Percentiles rank a stretch among this genome's conserved stretches.
phyloP scores from a whole-genome alignment of 1,140 invertebrate species.

The Capitella teleta region DNA sequence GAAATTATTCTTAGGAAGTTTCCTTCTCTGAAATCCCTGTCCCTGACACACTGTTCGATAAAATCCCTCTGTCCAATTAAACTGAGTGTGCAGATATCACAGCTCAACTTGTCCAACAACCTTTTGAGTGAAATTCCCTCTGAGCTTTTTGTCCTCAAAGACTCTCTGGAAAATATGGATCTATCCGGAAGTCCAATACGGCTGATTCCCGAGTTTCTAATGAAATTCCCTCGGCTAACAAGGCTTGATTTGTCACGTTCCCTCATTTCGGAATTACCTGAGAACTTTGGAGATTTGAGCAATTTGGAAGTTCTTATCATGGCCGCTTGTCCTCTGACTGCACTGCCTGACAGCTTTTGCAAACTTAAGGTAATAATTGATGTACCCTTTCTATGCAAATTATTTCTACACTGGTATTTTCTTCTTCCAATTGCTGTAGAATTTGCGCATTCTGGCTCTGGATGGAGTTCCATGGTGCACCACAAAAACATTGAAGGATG shows the following conservation, averaged over 20 bases:
- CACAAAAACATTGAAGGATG: background rate
- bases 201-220: background rate
- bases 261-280: slow-evolving; percentile 2
- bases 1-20: too few species aligned
- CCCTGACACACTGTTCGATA: too few species aligned
- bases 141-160: background rate
- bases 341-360: slow-evolving; percentile 6
- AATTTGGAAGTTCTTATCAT: slow-evolving; percentile 5
- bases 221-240: background rate
- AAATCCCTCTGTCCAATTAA: too few species aligned
- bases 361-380: background rate
- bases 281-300: slow-evolving; percentile 5
- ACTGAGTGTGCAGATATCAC: too few species aligned
- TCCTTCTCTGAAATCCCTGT: too few species aligned
- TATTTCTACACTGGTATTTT: background rate
- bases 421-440: background rate
- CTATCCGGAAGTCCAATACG: background rate
- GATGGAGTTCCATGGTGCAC: background rate
- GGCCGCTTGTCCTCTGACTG: background rate
- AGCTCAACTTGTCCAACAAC: slow-evolving; percentile 2
- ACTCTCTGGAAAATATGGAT: background rate
- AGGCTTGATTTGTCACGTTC: background rate
- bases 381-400: background rate
- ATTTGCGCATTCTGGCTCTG: background rate
- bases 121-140: background rate